Percentiles rank a stretch among this genome's conserved stretches.
These are phyloP conservation scores for Glossophaga mutica DNA, from an alignment of 2,797 vertebrate species.

Conservation along the genomic window DNA sequence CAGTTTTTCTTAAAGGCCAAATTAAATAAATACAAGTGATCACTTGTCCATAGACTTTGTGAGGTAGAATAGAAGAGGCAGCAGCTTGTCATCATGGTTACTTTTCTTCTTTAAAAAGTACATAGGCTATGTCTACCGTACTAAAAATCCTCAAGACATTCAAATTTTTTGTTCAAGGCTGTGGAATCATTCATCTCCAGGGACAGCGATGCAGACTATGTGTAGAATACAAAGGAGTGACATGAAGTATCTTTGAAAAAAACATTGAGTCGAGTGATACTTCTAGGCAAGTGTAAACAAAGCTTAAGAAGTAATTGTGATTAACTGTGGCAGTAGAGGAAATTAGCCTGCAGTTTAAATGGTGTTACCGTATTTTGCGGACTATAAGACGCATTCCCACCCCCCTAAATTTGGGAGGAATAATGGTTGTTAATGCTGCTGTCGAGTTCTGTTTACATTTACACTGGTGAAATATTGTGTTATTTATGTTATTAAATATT, in stretches of 20 bases:
- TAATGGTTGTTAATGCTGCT: too few species aligned
- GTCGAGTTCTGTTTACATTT: too few species aligned
- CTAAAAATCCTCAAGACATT: not conserved
- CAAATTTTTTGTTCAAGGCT: not conserved
- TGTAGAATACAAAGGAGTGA: not conserved
- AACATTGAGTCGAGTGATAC: not conserved
- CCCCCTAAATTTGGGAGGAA: too few species aligned
- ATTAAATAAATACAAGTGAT: not conserved
- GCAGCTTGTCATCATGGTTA: not conserved
- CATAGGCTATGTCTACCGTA: not conserved
- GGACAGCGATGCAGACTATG: not conserved
- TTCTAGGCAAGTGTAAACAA: not conserved
- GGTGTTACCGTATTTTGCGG: not conserved
- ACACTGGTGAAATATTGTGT: too few species aligned
- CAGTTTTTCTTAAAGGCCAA: conserved; percentile 19
- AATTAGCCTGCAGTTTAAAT: conserved; percentile 29
- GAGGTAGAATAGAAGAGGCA: not conserved
- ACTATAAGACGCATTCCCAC: too few species aligned
- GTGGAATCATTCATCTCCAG: not conserved
- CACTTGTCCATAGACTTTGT: not conserved
- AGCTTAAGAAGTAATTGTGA: conserved; percentile 14
- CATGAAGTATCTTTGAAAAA: not conserved
- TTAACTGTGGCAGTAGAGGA: not conserved
- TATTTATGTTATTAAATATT: too few species aligned
- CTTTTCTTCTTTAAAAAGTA: conserved; percentile 7